Evolutionary conservation across 2,888 invertebrate species (phyloP).

Genomic region (Acanthosoma haemorrhoidale): DNA sequence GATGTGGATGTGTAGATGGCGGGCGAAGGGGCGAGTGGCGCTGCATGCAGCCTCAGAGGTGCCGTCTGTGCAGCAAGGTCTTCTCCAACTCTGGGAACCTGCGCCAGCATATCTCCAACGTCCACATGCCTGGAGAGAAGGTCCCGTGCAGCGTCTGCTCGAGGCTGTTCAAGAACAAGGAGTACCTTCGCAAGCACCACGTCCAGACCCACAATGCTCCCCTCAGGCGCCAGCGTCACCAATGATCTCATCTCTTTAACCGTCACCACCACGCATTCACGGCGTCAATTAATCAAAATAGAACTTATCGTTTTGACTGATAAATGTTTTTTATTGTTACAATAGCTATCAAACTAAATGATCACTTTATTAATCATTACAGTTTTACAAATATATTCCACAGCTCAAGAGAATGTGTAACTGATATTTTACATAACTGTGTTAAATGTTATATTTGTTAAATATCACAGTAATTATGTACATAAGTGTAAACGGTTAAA

Average conservation of each 20-base stretch:
- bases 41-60: conserved; percentile 46
- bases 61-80: conserved; percentile 45
- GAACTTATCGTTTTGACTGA: neutral
- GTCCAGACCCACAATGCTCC: conserved; percentile 45
- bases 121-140: conserved; percentile 44
- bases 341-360: no score
- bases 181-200: conserved; percentile 45
- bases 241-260: conserved; percentile 17
- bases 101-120: conserved; percentile 46
- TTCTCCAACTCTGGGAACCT: conserved; percentile 46
- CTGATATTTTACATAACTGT: no score
- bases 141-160: conserved; percentile 44
- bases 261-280: neutral
- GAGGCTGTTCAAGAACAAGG: conserved; percentile 45
- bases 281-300: neutral
- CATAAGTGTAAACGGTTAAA: neutral
- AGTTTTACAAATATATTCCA: no score
- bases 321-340: no score
- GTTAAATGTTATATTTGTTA: no score
- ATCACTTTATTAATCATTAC: no score
- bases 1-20: conserved; percentile 30
- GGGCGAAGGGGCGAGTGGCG: conserved; percentile 43
- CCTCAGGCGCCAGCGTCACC: conserved; percentile 39
- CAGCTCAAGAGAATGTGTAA: no score
- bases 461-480: neutral